phyloP scores from a whole-genome alignment of 2,888 invertebrate genomes.

The Gisinianus flammeolus region DNA sequence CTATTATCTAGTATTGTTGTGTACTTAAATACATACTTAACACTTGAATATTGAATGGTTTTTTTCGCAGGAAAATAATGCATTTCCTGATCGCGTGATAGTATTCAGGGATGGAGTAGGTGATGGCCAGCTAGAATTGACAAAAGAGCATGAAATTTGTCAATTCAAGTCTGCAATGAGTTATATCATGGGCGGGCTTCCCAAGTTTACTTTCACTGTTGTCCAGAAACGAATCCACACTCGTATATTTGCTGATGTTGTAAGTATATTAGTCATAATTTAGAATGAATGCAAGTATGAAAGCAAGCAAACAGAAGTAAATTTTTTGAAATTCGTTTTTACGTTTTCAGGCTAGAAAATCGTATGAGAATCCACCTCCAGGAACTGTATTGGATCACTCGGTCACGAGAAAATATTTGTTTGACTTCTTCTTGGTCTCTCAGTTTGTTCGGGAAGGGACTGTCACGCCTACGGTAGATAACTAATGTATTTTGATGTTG shows the following conservation, averaged over 20 bases:
- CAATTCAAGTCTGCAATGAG: slow-evolving; percentile 70
- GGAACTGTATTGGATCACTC: slow-evolving; percentile 85
- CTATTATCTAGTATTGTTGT: too few relatives aligned
- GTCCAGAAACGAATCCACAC: slow-evolving; percentile 91
- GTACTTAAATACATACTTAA: neutral
- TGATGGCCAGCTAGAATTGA: slow-evolving; percentile 79
- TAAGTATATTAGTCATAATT: neutral
- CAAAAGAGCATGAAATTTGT: slow-evolving; percentile 79
- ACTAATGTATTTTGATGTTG: too few relatives aligned
- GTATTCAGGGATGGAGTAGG: slow-evolving; percentile 94
- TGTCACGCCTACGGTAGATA: accelerated
- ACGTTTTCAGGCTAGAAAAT: slow-evolving; percentile 9
- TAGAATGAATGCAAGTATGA: neutral
- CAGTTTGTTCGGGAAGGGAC: slow-evolving; percentile 78
- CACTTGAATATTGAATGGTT: too few relatives aligned
- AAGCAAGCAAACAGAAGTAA: neutral
- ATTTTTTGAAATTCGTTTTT: neutral
- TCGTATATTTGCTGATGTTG: neutral
- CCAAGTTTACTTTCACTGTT: slow-evolving; percentile 77
- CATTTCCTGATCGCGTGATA: slow-evolving; percentile 78
- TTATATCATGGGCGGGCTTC: slow-evolving; percentile 62
- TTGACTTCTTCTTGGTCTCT: slow-evolving; percentile 87
- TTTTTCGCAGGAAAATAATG: slow-evolving; percentile 65
- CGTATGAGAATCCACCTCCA: slow-evolving; percentile 74
- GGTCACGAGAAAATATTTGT: slow-evolving; percentile 77